Base-by-base conservation (phyloP, 2,888 invertebrate species). In the Tridacna crocea region DNA sequence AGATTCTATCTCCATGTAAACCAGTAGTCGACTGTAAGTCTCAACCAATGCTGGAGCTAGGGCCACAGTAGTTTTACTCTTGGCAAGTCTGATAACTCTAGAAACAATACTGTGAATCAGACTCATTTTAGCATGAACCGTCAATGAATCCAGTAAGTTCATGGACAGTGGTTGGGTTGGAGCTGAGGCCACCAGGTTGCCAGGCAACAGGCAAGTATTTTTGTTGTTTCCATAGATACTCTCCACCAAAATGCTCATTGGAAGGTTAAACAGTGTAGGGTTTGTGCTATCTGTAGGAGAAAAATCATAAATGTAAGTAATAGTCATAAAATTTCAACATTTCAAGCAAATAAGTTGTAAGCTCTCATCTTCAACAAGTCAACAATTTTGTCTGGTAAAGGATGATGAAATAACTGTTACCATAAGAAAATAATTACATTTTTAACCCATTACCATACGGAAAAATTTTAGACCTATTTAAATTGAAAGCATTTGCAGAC, bases 1-100 rank as follows among this genome's bases (percentile, higher is more conserved):
- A 22, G 98, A 98, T 94, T 99, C 99, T 77, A 99, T 99, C 95
- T 99, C 99, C 13, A 98, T 98, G 92, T 99, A 99, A 0, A 99
- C 98, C 75, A 99, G 95, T 22, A 99, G 95, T 74, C 99, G 96
- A 80, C 98, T 98, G 95, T 99, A 99, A 0, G 99, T 99, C 95
- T 99, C 99, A 0, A 99, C 97, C 0, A 99, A 95, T 0, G 98
- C 98, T 0, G 99, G 98, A 0, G 98, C 97, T 92, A 98, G 95
- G 0, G 98, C 97, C 93, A 97, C 96, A 76, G 96, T 87, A 0
- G 97, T 96, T 93, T 98, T 98, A 51, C 97, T 96, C 93, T 98
- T 97, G 0, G 98, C 98, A 89, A 97, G 95, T 93, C 98, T 98
- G 58, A 98, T 97, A 70, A 99, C 97, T 92, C 98, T 97, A 0